These are phyloP conservation scores for Phocides pigmalion DNA, from an alignment of 1,140 invertebrate genomes.

Conservation along the genomic window DNA sequence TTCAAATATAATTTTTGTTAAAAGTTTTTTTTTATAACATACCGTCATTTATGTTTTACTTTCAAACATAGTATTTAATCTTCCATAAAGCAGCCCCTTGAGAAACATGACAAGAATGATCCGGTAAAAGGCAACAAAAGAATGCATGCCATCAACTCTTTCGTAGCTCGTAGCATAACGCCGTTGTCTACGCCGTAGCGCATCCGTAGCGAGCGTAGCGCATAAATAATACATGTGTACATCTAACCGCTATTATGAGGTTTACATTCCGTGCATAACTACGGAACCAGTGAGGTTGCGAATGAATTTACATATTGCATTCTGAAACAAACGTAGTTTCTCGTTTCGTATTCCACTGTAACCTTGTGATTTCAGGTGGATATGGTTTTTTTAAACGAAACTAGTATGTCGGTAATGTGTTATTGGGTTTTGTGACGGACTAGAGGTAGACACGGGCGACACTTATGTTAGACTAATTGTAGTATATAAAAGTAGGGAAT, in stretches of 20 bases:
- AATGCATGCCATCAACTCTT: constrained; percentile 24
- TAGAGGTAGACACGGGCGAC: too few species aligned
- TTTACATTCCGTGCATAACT: constrained; percentile 52
- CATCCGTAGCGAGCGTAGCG: constrained; percentile 39
- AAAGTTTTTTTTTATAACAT: too few species aligned
- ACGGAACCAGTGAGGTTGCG: constrained; percentile 46
- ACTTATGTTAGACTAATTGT: too few species aligned
- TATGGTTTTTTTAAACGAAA: too few species aligned
- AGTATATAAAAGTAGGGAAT: too few species aligned
- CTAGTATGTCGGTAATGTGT: too few species aligned
- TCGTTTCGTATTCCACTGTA: background rate
- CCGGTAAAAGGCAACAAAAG: constrained; percentile 30
- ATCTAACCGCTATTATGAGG: constrained; percentile 44
- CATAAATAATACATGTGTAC: constrained; percentile 37
- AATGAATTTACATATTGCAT: constrained; percentile 72
- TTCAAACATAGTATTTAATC: constrained; percentile 9
- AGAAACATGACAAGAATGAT: constrained; percentile 16
- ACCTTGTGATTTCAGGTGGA: background rate
- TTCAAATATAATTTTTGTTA: background rate
- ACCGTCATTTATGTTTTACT: background rate
- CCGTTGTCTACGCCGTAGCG: constrained; percentile 36
- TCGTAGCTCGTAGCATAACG: constrained; percentile 30
- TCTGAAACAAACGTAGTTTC: constrained; percentile 28
- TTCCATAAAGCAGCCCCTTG: background rate
- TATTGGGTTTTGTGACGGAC: too few species aligned